Base-by-base conservation (phyloP, 2,888 invertebrate genomes). In the Chloroclystis v-ata region DNA sequence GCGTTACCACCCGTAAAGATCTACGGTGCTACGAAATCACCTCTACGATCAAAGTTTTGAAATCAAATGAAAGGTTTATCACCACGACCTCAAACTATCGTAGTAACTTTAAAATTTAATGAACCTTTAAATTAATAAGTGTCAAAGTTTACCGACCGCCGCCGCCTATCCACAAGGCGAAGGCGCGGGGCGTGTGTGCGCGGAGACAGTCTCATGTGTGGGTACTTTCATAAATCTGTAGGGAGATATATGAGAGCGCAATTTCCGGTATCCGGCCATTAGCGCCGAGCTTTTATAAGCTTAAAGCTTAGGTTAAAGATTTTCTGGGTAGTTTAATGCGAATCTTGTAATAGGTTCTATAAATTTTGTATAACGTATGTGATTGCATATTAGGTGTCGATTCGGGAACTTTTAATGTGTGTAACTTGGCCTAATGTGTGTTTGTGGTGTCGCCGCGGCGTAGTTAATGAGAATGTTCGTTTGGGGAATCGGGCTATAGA, bases 241-340 rank as follows among this genome's bases (percentile, higher is more conserved):
- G 89, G 90, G 91, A 93, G 93, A 94, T 94, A 93, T 93, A 93
- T 93, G 93, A 92, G 93, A 92, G 93, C 93, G 93, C 93, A 93
- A 93, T 93, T 93, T 93, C 93, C 93, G 92, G 93, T 93, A 93
- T 93, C 93, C 93, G 93, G 93, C 93, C 93, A 93, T 93, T 93
- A 93, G 89, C 89, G 89, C 88, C 84, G 86, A 88, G 89, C 89
- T 89, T 89, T 89, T 89, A 91, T 91, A 91, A 90, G 90, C 90
- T 90, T 86, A 86, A 85, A 87, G 86, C 87, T 87, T 86, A 86
- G 86, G 87, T 86, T 86, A 87, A 86, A 87, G 86, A 87, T 87
- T 87, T 87, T 87, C 87, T 85, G 87, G 87, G 87, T 86, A 87
- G 84, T 87, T 87, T 85, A 86, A 86, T 87, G 82, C 80, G 87